phyloP scores from a whole-genome alignment of 2,797 vertebrate genomes.

The Mus minutoides region DNA sequence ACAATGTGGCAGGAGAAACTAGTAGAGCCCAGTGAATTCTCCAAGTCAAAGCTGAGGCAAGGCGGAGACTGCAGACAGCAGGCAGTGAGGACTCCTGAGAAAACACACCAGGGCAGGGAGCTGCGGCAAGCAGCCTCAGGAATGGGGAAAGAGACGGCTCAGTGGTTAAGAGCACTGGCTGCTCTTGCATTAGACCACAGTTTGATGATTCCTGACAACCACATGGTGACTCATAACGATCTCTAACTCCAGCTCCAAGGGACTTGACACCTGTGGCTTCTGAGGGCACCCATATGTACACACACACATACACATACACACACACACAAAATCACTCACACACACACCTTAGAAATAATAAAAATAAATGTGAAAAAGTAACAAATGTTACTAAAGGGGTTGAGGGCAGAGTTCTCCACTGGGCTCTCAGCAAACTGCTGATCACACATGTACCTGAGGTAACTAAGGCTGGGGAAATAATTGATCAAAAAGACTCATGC shows the following conservation, averaged over 20 bases:
- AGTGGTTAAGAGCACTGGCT: no score
- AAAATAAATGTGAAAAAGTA: not conserved
- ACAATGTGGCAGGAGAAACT: not conserved
- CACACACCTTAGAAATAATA: not conserved
- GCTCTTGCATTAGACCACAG: not conserved
- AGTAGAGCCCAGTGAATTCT: not conserved
- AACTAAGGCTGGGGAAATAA: conserved; percentile 16
- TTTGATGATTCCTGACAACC: not conserved
- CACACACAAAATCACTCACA: not conserved
- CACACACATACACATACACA: not conserved
- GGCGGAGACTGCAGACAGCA: not conserved
- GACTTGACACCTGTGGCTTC: not conserved
- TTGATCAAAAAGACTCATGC: not conserved
- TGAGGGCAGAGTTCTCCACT: not conserved
- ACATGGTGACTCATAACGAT: not conserved
- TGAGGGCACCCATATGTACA: not conserved
- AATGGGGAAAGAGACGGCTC: not conserved
- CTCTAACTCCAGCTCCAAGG: not conserved
- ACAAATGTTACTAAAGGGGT: not conserved
- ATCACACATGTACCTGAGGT: not conserved
- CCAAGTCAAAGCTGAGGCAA: not conserved
- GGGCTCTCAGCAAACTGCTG: not conserved
- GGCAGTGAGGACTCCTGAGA: not conserved
- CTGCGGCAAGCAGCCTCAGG: not conserved
- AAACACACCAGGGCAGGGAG: not conserved